Base-by-base conservation (phyloP, 2,888 invertebrate species). In the Drosophila greeni region DNA sequence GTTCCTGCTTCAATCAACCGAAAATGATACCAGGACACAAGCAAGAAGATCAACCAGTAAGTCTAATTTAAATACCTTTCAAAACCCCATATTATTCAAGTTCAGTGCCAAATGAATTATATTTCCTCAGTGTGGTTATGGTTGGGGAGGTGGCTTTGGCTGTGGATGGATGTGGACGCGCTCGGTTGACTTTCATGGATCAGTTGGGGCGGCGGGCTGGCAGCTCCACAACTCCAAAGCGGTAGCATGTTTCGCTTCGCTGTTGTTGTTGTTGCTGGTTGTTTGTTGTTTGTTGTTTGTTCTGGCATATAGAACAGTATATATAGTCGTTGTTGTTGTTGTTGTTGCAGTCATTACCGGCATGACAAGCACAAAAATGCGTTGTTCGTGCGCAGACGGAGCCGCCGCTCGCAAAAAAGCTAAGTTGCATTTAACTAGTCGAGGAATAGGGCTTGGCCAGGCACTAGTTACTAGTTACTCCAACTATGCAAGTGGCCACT, bases 121-220 rank as follows among this genome's bases (percentile, higher is more conserved):
- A 26, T 55, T 55, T 24, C 9, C 20, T 29, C 53, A 56, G 36
- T 56, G 54, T 47, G 18, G 29, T 6, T 11, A 20, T 18, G 48
- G 47, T 58, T 39, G 60, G 47, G 61, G 47, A 34, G 33, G 31
- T 62, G 64, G n/a, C 43, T 58, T 11, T 36, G 57, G 14, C 24
- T 43, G 16, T 60, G 65, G 57, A 45, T 57, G 57, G 53, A 26
- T 62, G 49, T 33, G 74, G 80, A 84, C 70, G 80, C 85, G 80
- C 84, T 76, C 78, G 84, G 86, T 75, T 86, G 86, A 79, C 57
- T 85, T 86, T 84, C 86, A 86, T 86, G 86, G 86, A 85, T 86
- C 84, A 85, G 86, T 83, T 85, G 84, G 84, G 72, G 86, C 75
- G 72, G 86, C 75, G 81, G 79, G 65, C 64, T 72, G 12, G 62